These are phyloP conservation scores for Nebria brevicollis DNA, from an alignment of 2,888 invertebrate genomes.

Conservation along the genomic window DNA sequence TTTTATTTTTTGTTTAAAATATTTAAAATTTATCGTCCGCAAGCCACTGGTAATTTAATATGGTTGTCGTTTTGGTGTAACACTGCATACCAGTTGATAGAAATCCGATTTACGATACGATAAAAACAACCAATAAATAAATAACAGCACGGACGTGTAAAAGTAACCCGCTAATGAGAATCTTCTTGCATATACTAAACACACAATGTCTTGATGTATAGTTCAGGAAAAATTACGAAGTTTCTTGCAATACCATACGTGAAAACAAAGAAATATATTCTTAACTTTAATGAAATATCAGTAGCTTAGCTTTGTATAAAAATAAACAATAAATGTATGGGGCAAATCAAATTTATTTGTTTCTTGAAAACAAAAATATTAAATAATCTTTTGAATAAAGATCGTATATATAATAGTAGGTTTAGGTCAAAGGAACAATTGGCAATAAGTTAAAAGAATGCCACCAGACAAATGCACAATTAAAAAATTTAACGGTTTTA, in stretches of 20 bases:
- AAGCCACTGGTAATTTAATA: conserved; percentile 33
- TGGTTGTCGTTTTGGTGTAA: conserved; percentile 30
- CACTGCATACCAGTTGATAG: conserved; percentile 37
- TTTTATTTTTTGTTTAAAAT: neutral
- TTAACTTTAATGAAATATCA: neutral
- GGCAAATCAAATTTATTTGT: too few relatives aligned
- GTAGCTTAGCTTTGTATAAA: too few relatives aligned
- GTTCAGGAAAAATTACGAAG: neutral
- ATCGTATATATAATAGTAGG: too few relatives aligned
- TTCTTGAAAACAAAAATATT: too few relatives aligned
- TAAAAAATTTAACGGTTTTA: too few relatives aligned
- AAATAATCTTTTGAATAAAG: too few relatives aligned
- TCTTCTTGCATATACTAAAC: conserved; percentile 15
- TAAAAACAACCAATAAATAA: conserved; percentile 45
- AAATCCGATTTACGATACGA: conserved; percentile 42
- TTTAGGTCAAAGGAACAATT: too few relatives aligned
- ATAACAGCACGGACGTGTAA: conserved; percentile 34
- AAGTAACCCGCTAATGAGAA: conserved; percentile 40
- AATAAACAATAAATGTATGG: too few relatives aligned
- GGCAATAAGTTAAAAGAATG: too few relatives aligned
- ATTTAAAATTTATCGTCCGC: neutral
- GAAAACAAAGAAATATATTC: neutral
- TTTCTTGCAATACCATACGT: neutral
- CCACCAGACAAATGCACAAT: too few relatives aligned
- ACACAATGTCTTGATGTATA: neutral